phyloP scores from a whole-genome alignment of 2,888 invertebrate genomes.

The Liopterus haemorrhoidalis region DNA sequence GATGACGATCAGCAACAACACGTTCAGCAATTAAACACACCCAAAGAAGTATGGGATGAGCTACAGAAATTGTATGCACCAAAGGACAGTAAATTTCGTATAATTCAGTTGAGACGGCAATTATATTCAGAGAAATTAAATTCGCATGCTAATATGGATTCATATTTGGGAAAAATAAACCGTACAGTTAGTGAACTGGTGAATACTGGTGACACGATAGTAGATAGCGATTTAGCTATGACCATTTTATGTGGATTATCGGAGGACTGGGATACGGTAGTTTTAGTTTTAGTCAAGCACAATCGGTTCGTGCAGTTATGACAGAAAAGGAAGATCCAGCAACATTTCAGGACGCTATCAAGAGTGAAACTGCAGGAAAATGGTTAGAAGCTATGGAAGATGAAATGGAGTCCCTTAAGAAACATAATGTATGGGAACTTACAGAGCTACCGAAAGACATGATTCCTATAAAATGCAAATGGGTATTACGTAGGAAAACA shows the following conservation, averaged over 20 bases:
- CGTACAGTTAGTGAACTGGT: conserved; percentile 13
- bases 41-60: conserved; percentile 18
- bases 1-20: conserved; percentile 19
- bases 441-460: no score
- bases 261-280: conserved; percentile 14
- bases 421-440: no score
- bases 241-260: conserved; percentile 15
- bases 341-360: no score
- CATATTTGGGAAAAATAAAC: conserved; percentile 15
- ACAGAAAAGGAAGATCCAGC: no score
- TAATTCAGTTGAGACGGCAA: conserved; percentile 13
- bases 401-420: no score
- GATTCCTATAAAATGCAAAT: no score
- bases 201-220: conserved; percentile 12
- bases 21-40: conserved; percentile 15
- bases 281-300: no score
- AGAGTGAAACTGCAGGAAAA: no score
- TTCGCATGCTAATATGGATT: conserved; percentile 8
- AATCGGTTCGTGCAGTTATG: no score
- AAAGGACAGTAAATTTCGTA: conserved; percentile 19
- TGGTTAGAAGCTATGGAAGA: no score
- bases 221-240: conserved; percentile 19
- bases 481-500: no score
- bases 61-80: conserved; percentile 14
- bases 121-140: conserved; percentile 11